These are phyloP conservation scores for Eulemur rubriventer DNA, from an alignment of 2,797 vertebrate species.

Conservation along the genomic window DNA sequence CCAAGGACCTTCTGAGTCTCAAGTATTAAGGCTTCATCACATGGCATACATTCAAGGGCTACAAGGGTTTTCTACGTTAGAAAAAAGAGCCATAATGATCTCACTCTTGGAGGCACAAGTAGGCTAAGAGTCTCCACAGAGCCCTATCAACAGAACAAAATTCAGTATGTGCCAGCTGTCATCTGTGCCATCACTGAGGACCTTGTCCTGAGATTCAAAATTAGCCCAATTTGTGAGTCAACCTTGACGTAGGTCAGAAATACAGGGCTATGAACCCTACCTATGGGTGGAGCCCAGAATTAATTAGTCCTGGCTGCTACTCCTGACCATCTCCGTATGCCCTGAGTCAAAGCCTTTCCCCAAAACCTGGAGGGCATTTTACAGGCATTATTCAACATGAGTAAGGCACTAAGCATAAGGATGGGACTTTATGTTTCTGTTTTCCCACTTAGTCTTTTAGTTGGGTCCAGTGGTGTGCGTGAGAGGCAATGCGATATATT, in stretches of 20 bases:
- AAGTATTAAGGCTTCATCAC: neutral
- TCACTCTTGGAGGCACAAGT: neutral
- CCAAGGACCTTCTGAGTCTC: neutral
- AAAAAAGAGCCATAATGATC: neutral
- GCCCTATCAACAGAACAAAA: neutral
- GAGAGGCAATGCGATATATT: neutral
- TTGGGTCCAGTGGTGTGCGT: neutral
- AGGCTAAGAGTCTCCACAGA: neutral
- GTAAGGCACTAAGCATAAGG: neutral
- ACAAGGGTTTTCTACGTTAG: neutral
- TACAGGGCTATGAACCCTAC: neutral
- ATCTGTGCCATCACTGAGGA: neutral
- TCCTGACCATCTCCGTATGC: neutral
- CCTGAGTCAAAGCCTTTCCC: neutral
- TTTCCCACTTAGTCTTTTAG: neutral
- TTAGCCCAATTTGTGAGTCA: conserved; percentile 9
- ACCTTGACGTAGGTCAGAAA: neutral
- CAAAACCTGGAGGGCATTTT: neutral
- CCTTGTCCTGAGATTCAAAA: neutral
- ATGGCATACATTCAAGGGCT: neutral
- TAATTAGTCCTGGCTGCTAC: neutral
- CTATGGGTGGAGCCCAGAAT: neutral
- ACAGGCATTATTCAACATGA: neutral
- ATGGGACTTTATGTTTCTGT: neutral
- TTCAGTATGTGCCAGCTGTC: neutral